phyloP scores from a whole-genome alignment of 2,113 vertebrate genomes.

The Scartelaos histophorus region DNA sequence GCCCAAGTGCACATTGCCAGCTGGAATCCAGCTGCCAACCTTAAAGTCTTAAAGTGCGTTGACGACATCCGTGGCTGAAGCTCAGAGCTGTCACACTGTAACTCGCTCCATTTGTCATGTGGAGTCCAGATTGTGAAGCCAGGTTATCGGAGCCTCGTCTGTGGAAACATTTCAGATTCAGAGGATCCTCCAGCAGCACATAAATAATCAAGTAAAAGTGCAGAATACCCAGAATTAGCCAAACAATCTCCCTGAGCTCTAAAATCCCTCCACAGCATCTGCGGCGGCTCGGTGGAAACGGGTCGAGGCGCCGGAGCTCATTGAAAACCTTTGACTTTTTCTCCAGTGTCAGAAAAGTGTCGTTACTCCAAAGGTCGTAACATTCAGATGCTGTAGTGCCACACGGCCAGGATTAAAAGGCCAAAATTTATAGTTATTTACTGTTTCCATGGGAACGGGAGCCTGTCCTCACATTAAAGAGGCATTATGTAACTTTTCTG shows the following conservation, averaged over 20 bases:
- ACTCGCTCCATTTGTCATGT: neutral
- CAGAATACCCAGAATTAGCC: slow-evolving; percentile 11
- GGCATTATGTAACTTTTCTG: too few relatives aligned
- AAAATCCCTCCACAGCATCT: slow-evolving; percentile 51
- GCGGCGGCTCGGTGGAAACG: slow-evolving; percentile 27
- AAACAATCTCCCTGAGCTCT: slow-evolving; percentile 20
- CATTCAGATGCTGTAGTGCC: too few relatives aligned
- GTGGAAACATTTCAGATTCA: slow-evolving; percentile 9
- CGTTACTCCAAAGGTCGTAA: too few relatives aligned
- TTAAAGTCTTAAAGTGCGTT: neutral
- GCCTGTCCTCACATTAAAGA: too few relatives aligned
- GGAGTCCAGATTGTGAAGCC: neutral
- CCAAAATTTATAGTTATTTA: too few relatives aligned
- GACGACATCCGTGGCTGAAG: neutral
- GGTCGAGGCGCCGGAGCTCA: slow-evolving; percentile 25
- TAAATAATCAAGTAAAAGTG: neutral
- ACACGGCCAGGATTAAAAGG: too few relatives aligned
- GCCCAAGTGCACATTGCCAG: too few relatives aligned
- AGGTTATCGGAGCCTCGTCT: neutral
- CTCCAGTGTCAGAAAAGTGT: too few relatives aligned
- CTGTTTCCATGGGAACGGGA: too few relatives aligned
- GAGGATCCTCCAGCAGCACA: neutral
- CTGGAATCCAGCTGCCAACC: neutral
- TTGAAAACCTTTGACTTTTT: too few relatives aligned
- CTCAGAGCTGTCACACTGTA: neutral